phyloP scores from a whole-genome alignment of 1,140 invertebrate genomes.

The Venturia canescens region DNA sequence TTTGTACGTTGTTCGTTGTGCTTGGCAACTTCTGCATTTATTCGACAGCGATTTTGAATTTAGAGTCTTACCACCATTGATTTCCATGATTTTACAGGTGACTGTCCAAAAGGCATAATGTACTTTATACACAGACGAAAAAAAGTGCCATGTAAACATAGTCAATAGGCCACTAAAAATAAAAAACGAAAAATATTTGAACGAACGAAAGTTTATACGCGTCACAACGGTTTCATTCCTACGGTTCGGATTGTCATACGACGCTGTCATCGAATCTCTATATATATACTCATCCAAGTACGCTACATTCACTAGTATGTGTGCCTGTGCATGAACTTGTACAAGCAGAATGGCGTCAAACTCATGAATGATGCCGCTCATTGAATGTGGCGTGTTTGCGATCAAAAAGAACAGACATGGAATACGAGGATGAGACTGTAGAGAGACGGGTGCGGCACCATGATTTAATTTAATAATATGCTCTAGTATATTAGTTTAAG shows the following conservation, averaged over 20 bases:
- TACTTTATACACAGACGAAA: too few species aligned
- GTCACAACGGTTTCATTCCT: background rate
- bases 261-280: background rate
- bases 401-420: constrained; percentile 1
- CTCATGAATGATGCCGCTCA: constrained; percentile 22
- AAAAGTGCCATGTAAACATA: too few species aligned
- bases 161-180: too few species aligned
- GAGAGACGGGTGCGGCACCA: background rate
- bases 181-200: background rate
- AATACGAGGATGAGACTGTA: constrained; percentile 2
- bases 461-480: too few species aligned
- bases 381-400: constrained; percentile 20
- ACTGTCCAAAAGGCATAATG: too few species aligned
- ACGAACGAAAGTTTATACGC: background rate
- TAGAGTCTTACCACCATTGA: too few species aligned
- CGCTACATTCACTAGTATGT: background rate
- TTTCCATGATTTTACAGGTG: too few species aligned
- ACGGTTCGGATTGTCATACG: background rate
- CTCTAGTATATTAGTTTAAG: too few species aligned
- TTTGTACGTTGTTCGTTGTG: too few species aligned
- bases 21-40: too few species aligned
- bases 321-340: background rate
- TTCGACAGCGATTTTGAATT: too few species aligned
- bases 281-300: background rate
- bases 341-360: background rate